These are phyloP conservation scores for Lethenteron reissneri DNA, from an alignment of 2,113 vertebrate genomes.

Conservation along the genomic window DNA sequence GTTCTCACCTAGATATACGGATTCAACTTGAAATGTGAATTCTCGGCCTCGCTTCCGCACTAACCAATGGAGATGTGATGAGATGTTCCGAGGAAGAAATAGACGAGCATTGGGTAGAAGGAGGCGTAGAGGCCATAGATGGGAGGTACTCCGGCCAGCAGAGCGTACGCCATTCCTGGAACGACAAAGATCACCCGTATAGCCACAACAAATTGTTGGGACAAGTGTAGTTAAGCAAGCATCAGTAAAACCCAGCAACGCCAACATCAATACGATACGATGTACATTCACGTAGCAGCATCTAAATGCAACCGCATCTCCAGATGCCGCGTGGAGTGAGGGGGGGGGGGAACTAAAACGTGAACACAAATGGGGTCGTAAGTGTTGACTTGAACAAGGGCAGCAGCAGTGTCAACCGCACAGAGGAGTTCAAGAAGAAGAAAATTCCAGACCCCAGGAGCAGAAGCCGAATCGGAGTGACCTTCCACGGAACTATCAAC, in stretches of 20 bases:
- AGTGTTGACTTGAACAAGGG: neutral
- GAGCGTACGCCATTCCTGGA: conserved; percentile 64
- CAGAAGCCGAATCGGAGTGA: neutral
- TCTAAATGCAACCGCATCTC: too few relatives aligned
- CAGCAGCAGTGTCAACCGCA: accelerated
- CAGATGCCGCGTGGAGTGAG: too few relatives aligned
- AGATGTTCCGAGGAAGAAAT: conserved; percentile 71
- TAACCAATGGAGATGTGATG: conserved; percentile 69
- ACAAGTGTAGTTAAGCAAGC: too few relatives aligned
- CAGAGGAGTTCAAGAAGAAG: neutral
- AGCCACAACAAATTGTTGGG: too few relatives aligned
- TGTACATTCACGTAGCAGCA: too few relatives aligned
- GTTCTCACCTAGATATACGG: too few relatives aligned
- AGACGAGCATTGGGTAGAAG: conserved; percentile 57
- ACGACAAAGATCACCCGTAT: neutral
- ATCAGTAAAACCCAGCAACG: too few relatives aligned
- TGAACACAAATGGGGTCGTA: too few relatives aligned
- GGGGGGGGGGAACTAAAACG: too few relatives aligned
- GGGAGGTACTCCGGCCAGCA: conserved; percentile 52
- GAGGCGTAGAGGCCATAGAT: conserved; percentile 67
- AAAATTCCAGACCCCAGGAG: neutral
- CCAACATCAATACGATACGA: too few relatives aligned
- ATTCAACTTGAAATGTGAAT: too few relatives aligned
- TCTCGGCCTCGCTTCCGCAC: conserved; percentile 11
- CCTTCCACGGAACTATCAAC: too few relatives aligned